Conservation (phyloP, 2,113 vertebrate species). For the Thermophis baileyi region DNA sequence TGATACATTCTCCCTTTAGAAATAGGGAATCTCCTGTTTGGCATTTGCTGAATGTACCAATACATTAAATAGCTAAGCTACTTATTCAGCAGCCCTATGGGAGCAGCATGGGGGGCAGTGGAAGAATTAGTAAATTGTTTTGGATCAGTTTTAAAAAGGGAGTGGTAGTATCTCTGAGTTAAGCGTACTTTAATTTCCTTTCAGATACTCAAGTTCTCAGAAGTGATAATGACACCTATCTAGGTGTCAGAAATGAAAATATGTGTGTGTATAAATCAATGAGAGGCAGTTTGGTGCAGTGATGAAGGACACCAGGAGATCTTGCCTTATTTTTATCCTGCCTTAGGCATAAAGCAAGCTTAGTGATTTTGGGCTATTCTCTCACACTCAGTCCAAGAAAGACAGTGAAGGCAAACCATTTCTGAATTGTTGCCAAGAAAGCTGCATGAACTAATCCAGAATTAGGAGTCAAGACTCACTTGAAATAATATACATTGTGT, state of each 20-base stretch:
- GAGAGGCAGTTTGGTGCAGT: background rate
- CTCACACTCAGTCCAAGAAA: background rate
- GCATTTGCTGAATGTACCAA: background rate
- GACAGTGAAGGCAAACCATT: background rate
- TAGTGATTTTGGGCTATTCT: background rate
- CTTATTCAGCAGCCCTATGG: background rate
- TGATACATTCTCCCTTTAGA: background rate
- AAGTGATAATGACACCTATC: background rate
- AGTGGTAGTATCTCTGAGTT: background rate
- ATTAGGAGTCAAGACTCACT: background rate
- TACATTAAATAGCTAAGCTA: background rate
- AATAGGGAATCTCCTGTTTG: background rate
- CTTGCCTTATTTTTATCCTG: background rate
- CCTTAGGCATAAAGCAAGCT: background rate
- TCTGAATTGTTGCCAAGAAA: background rate
- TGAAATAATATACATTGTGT: background rate
- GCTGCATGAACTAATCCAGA: background rate
- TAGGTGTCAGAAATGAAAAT: background rate
- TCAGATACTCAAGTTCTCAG: background rate
- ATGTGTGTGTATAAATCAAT: background rate
- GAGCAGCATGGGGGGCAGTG: too few relatives aligned
- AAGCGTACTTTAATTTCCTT: background rate
- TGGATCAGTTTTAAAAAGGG: background rate
- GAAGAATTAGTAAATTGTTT: background rate
- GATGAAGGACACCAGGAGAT: background rate